Evolutionary conservation across 2,888 invertebrate genomes (phyloP).

Genomic region (Oegoconia quadripuncta): DNA sequence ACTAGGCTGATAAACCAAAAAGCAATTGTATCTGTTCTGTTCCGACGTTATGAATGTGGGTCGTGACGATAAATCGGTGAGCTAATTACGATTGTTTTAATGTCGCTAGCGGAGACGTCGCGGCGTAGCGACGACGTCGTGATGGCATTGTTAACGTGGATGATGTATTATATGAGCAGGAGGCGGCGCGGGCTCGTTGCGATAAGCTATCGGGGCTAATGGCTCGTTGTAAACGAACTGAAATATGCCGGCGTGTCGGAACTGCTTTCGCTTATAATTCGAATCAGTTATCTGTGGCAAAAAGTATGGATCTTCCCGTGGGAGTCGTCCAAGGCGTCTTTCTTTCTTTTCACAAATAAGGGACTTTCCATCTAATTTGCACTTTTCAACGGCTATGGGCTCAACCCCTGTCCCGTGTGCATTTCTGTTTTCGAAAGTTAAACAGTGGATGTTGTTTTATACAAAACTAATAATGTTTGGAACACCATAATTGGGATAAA

Average conservation of each 20-base stretch:
- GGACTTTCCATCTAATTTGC: too few relatives aligned
- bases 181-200: conserved; percentile 14
- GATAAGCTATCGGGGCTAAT: conserved; percentile 46
- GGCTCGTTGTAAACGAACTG: conserved; percentile 39
- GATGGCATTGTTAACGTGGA: conserved; percentile 47
- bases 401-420: too few relatives aligned
- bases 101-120: conserved; percentile 47
- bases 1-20: too few relatives aligned
- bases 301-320: not conserved
- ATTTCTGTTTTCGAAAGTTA: too few relatives aligned
- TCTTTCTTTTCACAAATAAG: too few relatives aligned
- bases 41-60: conserved; percentile 44
- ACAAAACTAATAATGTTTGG: too few relatives aligned
- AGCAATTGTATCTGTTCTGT: not conserved
- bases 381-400: too few relatives aligned
- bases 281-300: conserved; percentile 14
- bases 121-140: conserved; percentile 18
- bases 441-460: too few relatives aligned
- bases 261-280: conserved; percentile 15
- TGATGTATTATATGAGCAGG: conserved; percentile 43
- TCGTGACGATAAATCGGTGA: conserved; percentile 50
- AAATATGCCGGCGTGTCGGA: conserved; percentile 24
- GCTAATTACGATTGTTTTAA: conserved; percentile 64
- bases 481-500: too few relatives aligned
- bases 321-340: too few relatives aligned